phyloP scores from a whole-genome alignment of 2,797 vertebrate genomes.

The Kryptolebias ocellatus region DNA sequence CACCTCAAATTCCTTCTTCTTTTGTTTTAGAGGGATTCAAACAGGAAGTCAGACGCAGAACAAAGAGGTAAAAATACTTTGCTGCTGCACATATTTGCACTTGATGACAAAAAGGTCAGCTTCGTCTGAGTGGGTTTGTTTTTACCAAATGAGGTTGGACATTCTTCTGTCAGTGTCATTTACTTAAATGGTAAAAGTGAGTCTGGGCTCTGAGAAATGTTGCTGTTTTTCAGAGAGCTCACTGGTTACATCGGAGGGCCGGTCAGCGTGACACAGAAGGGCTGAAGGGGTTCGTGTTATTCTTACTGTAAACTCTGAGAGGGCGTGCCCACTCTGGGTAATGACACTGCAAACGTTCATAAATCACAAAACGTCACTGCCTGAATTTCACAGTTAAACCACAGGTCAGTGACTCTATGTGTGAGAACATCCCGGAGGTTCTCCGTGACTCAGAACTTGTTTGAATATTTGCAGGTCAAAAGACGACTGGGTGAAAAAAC shows the following conservation, averaged over 20 bases:
- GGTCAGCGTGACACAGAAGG: background rate
- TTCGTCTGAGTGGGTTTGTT: slow-evolving; percentile 24
- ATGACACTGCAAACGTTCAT: slow-evolving; percentile 9
- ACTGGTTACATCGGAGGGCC: slow-evolving; percentile 35
- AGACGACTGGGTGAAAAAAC: too few species aligned
- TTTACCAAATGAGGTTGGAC: slow-evolving; percentile 12
- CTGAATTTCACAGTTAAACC: slow-evolving; percentile 6
- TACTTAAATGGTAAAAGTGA: slow-evolving; percentile 25
- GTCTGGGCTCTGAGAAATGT: slow-evolving; percentile 13
- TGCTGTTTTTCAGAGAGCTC: background rate
- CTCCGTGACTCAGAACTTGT: too few species aligned
- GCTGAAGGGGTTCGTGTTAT: background rate
- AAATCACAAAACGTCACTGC: slow-evolving; percentile 9
- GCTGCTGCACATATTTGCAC: slow-evolving; percentile 4
- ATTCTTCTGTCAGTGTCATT: background rate
- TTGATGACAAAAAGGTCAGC: slow-evolving; percentile 1
- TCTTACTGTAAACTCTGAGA: background rate
- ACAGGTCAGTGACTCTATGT: background rate
- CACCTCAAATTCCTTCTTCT: slow-evolving; percentile 49
- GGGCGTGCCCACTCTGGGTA: slow-evolving; percentile 19
- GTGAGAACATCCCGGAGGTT: slow-evolving; percentile 1
- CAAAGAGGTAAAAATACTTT: slow-evolving; percentile 48
- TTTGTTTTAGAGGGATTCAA: slow-evolving; percentile 44
- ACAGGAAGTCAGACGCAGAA: slow-evolving; percentile 56
- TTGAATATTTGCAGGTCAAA: too few species aligned